These are phyloP conservation scores for Agriopis marginaria DNA, from an alignment of 2,888 invertebrate species.

Conservation along the genomic window DNA sequence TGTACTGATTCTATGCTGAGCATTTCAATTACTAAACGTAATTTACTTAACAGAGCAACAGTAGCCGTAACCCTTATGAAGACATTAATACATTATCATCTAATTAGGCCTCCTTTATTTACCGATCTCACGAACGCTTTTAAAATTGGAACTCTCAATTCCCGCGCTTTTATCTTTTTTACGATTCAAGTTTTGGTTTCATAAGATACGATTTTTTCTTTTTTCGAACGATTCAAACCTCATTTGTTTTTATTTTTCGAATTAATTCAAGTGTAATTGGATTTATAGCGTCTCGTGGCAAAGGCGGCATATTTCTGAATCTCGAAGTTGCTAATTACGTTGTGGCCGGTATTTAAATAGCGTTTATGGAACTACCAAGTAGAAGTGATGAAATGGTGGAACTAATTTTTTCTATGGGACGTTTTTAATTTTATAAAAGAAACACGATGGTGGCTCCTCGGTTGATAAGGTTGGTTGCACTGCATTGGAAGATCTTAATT, in stretches of 20 bases:
- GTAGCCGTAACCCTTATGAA: conserved; percentile 39
- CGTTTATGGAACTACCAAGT: conserved; percentile 57
- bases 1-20: background rate
- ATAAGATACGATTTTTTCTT: background rate
- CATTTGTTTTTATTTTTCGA: conserved; percentile 55
- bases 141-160: conserved; percentile 46
- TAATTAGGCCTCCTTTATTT: conserved; percentile 51
- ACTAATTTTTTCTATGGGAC: background rate
- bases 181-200: conserved; percentile 4
- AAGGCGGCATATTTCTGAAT: conserved; percentile 63
- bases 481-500: conserved; percentile 68
- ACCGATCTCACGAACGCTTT: conserved; percentile 47
- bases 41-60: conserved; percentile 22
- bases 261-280: conserved; percentile 79
- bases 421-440: background rate
- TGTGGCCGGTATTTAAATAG: conserved; percentile 68
- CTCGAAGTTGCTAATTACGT: conserved; percentile 72
- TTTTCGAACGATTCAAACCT: conserved; percentile 7
- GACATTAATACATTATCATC: conserved; percentile 46
- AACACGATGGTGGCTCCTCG: background rate
- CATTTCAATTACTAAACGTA: conserved; percentile 22
- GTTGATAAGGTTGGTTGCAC: background rate
- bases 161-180: conserved; percentile 48
- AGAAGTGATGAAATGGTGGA: background rate
- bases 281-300: conserved; percentile 66